Percentiles rank a stretch among this genome's conserved stretches.
These are phyloP conservation scores for Spicauda simplicius DNA, from an alignment of 2,888 invertebrate genomes.

Conservation along the genomic window DNA sequence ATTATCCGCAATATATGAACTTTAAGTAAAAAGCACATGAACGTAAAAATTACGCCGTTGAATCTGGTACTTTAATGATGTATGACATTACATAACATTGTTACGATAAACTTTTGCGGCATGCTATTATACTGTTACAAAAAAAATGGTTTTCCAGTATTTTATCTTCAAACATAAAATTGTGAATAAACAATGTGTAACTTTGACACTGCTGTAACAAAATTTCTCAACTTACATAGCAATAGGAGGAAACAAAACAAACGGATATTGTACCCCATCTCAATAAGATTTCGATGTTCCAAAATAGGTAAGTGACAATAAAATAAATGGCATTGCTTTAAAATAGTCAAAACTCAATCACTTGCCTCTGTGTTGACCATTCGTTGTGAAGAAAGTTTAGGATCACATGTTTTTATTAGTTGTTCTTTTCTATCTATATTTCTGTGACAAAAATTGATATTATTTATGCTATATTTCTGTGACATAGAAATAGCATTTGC, in stretches of 20 bases:
- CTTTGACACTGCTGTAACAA: neutral
- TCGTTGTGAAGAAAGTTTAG: too few species aligned
- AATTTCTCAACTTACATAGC: neutral
- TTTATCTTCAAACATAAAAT: neutral
- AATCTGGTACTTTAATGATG: neutral
- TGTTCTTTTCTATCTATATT: too few species aligned
- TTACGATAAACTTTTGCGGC: neutral
- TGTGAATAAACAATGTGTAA: neutral
- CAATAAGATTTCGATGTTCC: slow-evolving; percentile 29
- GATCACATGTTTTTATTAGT: too few species aligned
- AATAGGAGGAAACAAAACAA: neutral
- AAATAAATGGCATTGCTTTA: slow-evolving; percentile 6
- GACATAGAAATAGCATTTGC: too few species aligned
- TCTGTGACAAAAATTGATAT: too few species aligned
- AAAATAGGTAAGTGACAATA: slow-evolving; percentile 5
- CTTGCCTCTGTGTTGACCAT: too few species aligned
- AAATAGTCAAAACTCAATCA: neutral
- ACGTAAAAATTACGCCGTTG: too few species aligned
- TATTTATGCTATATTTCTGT: too few species aligned
- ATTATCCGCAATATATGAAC: too few species aligned
- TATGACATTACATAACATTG: neutral
- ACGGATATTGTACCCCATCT: slow-evolving; percentile 14
- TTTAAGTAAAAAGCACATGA: too few species aligned
- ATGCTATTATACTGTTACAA: neutral
- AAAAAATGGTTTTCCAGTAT: neutral